Evolutionary conservation across 2,113 vertebrate species (phyloP), one percentile per base, ranked within the genome.

Genomic region (Tetrao urogallus): DNA sequence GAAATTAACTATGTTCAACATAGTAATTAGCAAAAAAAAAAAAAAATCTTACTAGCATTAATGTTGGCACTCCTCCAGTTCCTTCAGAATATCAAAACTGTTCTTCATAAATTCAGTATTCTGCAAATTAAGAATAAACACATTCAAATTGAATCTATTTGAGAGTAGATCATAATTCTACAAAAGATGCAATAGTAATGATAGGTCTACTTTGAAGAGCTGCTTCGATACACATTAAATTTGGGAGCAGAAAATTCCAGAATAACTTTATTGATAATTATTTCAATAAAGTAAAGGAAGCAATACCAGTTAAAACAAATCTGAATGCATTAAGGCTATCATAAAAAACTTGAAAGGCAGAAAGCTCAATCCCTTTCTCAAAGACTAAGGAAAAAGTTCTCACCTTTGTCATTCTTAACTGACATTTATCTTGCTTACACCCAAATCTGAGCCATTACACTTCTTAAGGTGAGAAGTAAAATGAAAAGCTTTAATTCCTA

Each of bases 1-100:
- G 83, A 93, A 93, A 96, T 95, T 87, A 95, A 43, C 74, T 40
- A 70, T 79, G 58, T 94, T 96, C 86, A 92, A 87, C 86, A 75
- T 13, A 34, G 40, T 65, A 89, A 94, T 95, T 93, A 93, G 36
- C 32, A 90, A 36, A 58, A 91, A 90, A 72, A 27, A 27, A 28
- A 54, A 28, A 28, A 54, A 28, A 2, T 19, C 64, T 61, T 75
- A 72, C 58, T 76, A 92, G 71, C 40, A 45, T 24, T 69, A 90
- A 24, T 58, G 66, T 54, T 94, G 86, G 90, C 95, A 76, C 36
- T 65, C 7, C 48, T 96, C 89, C 83, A 81, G 36, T 65, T 88
- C 65, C 58, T 92, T 79, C 75, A 92, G 93, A 93, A 81, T 83
- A 67, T 22, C 54, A 42, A 66, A 91, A 67, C 25, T 71, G 3